Evolutionary conservation across 2,797 vertebrate species (phyloP).

Genomic region (Sternotherus odoratus): DNA sequence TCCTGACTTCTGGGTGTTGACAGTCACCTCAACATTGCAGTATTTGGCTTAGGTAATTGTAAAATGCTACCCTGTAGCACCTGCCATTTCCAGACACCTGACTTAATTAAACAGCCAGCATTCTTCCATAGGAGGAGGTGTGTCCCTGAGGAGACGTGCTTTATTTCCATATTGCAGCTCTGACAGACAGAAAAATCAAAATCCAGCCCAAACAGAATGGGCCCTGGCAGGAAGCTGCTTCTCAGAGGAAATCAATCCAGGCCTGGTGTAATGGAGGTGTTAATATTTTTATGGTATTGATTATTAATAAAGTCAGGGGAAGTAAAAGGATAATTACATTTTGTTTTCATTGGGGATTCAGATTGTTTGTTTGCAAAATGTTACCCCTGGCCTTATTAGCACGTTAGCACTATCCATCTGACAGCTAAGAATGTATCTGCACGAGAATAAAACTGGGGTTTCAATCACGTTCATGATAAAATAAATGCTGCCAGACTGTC

Average conservation of each 20-base stretch:
- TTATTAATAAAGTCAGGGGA: constrained; percentile 50
- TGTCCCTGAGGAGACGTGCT: constrained; percentile 13
- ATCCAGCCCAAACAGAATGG: background rate
- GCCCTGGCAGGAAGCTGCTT: constrained; percentile 21
- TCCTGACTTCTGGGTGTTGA: background rate
- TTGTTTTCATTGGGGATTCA: background rate
- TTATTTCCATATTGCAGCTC: constrained; percentile 22
- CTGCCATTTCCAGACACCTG: background rate
- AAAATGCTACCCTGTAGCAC: background rate
- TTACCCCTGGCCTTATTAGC: constrained; percentile 18
- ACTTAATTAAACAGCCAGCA: background rate
- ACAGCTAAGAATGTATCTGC: constrained; percentile 26
- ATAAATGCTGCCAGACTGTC: background rate
- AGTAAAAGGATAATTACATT: background rate
- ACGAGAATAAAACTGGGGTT: constrained; percentile 32
- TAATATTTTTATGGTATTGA: constrained; percentile 56
- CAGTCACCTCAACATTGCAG: background rate
- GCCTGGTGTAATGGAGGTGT: constrained; percentile 40
- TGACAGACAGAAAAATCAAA: constrained; percentile 48
- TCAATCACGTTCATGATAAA: constrained; percentile 27
- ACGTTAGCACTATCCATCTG: background rate
- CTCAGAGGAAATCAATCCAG: constrained; percentile 49
- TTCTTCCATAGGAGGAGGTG: background rate
- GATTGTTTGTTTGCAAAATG: constrained; percentile 8
- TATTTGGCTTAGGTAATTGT: background rate